phyloP scores from a whole-genome alignment of 2,113 vertebrate genomes.

The Clarias batrachus region DNA sequence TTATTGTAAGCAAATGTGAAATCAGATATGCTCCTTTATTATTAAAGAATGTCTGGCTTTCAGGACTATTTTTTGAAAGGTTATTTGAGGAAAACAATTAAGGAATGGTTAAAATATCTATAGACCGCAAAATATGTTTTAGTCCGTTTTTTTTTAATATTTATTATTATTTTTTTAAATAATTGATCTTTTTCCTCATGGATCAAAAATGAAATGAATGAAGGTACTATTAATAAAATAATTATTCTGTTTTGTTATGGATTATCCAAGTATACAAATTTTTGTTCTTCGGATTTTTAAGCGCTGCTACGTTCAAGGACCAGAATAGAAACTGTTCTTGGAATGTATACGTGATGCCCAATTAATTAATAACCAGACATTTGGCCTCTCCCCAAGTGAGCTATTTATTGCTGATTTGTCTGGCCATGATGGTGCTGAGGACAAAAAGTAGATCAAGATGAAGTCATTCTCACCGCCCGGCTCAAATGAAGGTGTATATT shows the following conservation, averaged over 20 bases:
- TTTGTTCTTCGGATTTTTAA: not conserved
- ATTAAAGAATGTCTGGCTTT: not conserved
- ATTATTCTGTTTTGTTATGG: not conserved
- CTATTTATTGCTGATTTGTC: constrained; percentile 22
- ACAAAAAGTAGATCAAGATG: constrained; percentile 45
- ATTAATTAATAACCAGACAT: constrained; percentile 33
- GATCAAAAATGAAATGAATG: no score
- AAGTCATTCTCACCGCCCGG: constrained; percentile 38
- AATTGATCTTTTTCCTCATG: no score
- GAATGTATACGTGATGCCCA: not conserved
- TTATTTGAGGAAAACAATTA: not conserved
- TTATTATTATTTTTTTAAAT: no score
- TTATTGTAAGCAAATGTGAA: not conserved
- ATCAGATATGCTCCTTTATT: not conserved
- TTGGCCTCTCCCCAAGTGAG: constrained; percentile 24
- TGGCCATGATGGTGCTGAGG: constrained; percentile 23
- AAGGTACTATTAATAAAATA: not conserved
- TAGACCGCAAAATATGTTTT: not conserved
- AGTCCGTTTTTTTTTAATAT: no score
- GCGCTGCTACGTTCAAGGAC: not conserved
- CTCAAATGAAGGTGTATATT: constrained; percentile 47
- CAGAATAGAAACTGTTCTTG: not conserved
- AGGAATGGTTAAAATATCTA: not conserved
- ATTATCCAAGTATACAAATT: not conserved
- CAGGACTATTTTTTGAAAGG: not conserved